Conservation (phyloP, 2,113 vertebrate species). For the Hydrochoerus hydrochaeris region DNA sequence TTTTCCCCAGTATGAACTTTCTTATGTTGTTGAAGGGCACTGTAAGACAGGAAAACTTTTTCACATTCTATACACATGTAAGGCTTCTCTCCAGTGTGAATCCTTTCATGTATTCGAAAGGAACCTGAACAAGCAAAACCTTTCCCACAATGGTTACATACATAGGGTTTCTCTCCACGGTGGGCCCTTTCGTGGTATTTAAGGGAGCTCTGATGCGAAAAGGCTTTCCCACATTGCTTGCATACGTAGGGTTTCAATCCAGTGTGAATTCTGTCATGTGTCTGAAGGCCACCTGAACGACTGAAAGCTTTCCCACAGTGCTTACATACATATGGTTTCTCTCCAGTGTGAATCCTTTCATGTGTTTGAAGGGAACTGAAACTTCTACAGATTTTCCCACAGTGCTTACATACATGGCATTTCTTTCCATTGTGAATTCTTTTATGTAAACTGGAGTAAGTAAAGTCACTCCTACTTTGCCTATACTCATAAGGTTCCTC, state of each 20-base stretch:
- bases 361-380: neutral
- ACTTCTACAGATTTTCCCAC: conserved; percentile 36
- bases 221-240: conserved; percentile 1
- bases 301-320: neutral
- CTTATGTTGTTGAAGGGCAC: neutral
- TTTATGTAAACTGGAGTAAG: neutral
- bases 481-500: neutral
- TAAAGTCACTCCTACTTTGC: neutral
- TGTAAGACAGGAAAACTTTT: neutral
- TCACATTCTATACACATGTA: neutral
- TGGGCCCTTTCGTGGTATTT: neutral
- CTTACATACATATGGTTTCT: neutral
- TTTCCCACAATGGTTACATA: neutral
- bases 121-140: neutral
- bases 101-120: neutral
- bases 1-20: conserved; percentile 23
- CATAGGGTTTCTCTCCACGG: neutral
- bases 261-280: conserved; percentile 18
- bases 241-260: conserved; percentile 39
- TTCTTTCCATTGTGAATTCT: neutral
- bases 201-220: neutral
- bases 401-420: neutral
- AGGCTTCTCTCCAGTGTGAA: neutral
- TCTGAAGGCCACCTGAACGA: neutral
- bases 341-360: neutral